A percentile compares a stretch with the other conserved stretches of the same genome.
These are phyloP conservation scores for Pseudomugil tenellus DNA, from an alignment of 2,797 vertebrate genomes.

Conservation along the genomic window DNA sequence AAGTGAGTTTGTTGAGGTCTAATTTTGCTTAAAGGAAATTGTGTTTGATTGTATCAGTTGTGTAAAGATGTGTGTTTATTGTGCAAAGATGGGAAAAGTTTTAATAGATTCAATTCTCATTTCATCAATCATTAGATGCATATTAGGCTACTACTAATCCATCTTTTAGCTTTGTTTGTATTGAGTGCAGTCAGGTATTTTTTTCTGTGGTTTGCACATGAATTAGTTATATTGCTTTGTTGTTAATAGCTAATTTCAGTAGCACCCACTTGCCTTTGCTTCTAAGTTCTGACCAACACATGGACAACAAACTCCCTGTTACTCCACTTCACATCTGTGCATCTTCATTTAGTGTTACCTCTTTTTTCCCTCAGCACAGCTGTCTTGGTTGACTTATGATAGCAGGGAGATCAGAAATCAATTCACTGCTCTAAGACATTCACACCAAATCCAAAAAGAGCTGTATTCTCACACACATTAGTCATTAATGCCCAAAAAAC, in stretches of 20 bases:
- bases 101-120: neutral
- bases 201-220: neutral
- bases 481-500: slow-evolving; percentile 13
- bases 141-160: neutral
- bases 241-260: neutral
- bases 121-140: too few relatives aligned
- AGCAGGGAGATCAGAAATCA: slow-evolving; percentile 63
- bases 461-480: slow-evolving; percentile 8
- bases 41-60: neutral
- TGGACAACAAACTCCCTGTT: neutral
- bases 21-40: neutral
- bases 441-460: slow-evolving; percentile 19
- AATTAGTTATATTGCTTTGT: neutral
- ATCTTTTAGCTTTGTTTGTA: neutral
- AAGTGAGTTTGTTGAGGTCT: neutral
- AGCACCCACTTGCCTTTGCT: neutral
- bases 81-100: neutral
- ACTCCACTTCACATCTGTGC: neutral
- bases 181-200: neutral
- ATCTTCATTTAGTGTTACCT: neutral
- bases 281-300: neutral
- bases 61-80: too few relatives aligned
- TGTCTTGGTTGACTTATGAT: slow-evolving; percentile 53
- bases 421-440: slow-evolving; percentile 57
- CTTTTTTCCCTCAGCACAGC: slow-evolving; percentile 54